Percentiles rank a stretch among this genome's conserved stretches.
These are phyloP conservation scores for Leptoclinus maculatus DNA, from an alignment of 2,797 vertebrate genomes.

Conservation along the genomic window DNA sequence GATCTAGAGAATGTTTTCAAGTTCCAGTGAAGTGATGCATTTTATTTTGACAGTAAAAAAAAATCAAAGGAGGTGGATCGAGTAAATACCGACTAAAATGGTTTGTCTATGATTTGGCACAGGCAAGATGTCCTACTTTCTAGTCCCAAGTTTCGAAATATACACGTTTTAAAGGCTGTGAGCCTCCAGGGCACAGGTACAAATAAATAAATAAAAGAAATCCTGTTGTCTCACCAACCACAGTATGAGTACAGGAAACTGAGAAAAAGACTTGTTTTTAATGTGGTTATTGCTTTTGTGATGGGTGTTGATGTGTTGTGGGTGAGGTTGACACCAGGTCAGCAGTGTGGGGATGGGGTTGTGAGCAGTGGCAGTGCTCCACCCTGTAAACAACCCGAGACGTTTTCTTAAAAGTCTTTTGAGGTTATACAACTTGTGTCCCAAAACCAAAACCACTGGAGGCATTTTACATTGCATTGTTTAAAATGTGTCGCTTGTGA, in stretches of 20 bases:
- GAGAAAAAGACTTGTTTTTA: background rate
- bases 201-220: background rate
- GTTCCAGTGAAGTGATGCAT: background rate
- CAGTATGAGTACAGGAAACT: background rate
- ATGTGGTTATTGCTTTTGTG: slow-evolving; percentile 3
- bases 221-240: background rate
- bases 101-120: background rate
- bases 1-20: background rate
- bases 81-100: background rate
- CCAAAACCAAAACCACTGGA: background rate
- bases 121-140: slow-evolving; percentile 15
- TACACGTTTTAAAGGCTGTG: background rate
- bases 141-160: background rate
- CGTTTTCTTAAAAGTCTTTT: background rate
- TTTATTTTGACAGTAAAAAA: too few species aligned
- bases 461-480: background rate
- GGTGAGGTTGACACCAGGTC: slow-evolving; percentile 48
- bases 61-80: background rate
- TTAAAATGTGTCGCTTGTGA: slow-evolving; percentile 1
- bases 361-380: slow-evolving; percentile 12
- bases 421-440: background rate
- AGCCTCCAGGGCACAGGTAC: background rate
- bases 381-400: slow-evolving; percentile 20
- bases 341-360: slow-evolving; percentile 3
- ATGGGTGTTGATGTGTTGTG: slow-evolving; percentile 28